These are phyloP conservation scores for Ostrea edulis DNA, from an alignment of 1,140 invertebrate genomes.

Conservation along the genomic window DNA sequence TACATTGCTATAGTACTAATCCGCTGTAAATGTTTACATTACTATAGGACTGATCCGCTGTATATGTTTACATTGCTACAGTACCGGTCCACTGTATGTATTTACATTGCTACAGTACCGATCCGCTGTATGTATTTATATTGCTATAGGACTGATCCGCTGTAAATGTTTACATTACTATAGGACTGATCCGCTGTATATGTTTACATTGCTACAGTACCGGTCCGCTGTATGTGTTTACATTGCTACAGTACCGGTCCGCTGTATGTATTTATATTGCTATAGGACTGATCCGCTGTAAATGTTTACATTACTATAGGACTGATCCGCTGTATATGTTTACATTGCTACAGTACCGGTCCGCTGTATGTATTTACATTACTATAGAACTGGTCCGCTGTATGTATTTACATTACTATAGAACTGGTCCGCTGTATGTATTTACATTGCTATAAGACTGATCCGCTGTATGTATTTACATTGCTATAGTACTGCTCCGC, in stretches of 20 bases:
- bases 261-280: background rate
- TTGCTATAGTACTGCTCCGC: slow-evolving; percentile 54
- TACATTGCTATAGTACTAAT: background rate
- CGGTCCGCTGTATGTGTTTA: background rate
- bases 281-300: background rate
- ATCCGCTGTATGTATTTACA: slow-evolving; percentile 30
- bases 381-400: background rate
- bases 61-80: slow-evolving; percentile 49
- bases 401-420: background rate
- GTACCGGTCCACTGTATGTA: slow-evolving; percentile 32
- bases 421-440: background rate
- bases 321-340: background rate
- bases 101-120: background rate
- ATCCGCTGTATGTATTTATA: background rate
- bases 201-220: background rate
- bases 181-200: background rate
- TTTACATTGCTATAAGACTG: background rate
- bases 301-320: background rate
- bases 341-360: too few relatives aligned
- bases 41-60: background rate
- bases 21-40: background rate
- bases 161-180: background rate
- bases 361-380: background rate
- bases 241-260: background rate
- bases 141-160: background rate